Evolutionary conservation across 2,797 vertebrate species (phyloP), one percentile per base, ranked within the genome.

Genomic region (Siniperca scherzeri): DNA sequence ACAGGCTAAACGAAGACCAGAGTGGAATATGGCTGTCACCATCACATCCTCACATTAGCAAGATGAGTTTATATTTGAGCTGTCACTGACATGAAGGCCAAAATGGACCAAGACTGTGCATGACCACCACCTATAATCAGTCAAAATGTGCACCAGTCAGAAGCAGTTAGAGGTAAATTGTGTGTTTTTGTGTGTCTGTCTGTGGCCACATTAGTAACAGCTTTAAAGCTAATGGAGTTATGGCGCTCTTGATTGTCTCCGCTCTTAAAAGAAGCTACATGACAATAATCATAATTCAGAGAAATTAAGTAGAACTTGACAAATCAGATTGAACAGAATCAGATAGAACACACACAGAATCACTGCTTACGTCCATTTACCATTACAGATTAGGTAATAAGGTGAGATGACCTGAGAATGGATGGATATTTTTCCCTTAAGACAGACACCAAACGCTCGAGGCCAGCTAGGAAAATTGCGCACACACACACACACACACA

Each of bases 161-260:
- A 67, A 55, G 36, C 5, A 60, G 21, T 48, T n/a, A 4, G 40
- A 70, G 36, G 13, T 52, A 11, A 71, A 68, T 7, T 30, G 13
- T 56, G 30, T 14, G 30, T 50, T 44, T 80, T 22, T 75, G 50
- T 73, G 42, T 59, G 36, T 70, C 38, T 64, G 14, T 70, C 19
- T 79, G 52, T 68, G 22, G 53, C 53, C 16, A 4, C 48, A 72
- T 78, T 66, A 69, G 53, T 48, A 19, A 70, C 62, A 77, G 38
- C n/a, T 76, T 56, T 38, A 59, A n/a, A 59, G 16, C 48, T 74
- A 83, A 83, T 65, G 17, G 56, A 65, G 57, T 73, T 74, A 56
- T 9, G 30, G 2, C 27, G 22, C 82, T 61, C 27, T 73, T 64
- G 36, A 82, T 82, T 84, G 65, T 72, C 69, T 77, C 72, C 8